Base-by-base conservation (phyloP, 2,888 invertebrate genomes). In the Epinotia ramella region DNA sequence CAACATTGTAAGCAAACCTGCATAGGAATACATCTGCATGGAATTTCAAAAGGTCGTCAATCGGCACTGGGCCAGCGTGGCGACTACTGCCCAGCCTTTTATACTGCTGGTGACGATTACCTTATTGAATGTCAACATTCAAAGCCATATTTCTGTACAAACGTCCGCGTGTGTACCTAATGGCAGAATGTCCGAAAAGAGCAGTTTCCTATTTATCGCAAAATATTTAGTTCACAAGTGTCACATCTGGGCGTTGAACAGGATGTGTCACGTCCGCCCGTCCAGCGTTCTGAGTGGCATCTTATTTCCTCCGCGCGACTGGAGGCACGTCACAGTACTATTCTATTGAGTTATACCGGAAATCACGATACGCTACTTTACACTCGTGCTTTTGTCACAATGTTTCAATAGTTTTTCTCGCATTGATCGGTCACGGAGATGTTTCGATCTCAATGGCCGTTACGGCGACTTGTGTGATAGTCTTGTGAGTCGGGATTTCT, bases 201-300 rank as follows among this genome's bases (percentile, higher is more conserved):
- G 56, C 56, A 18, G 13, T 56, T 67, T 28, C 56, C 67, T 57
- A 67, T 67, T 67, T 67, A 67, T 20, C 60, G 69, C n/a, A 69
- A 69, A 60, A 69, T 69, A 69, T 69, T 69, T 69, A 69, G 69
- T 60, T 69, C 59, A 69, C 59, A 60, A 69, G 59, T 69, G 69
- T 69, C 59, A 60, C 24, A 69, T 69, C 59, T 60, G 69, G 57
- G 53, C 20, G 18, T 1, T 9, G 68, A 24, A 46, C 69, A 69
- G 69, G 69, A 69, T 69, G 60, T 46, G 69, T 44, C n/a, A 59
- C 68, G 68, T 69, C 68, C 68, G 68, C 59, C 68, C 68, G 68
- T 69, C 24, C 68, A 20, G 60, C 24, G 59, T 57, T 59, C 46
- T 69, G 68, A 69, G 68, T 69, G 68, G 68, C 68, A 59, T 69